phyloP scores from a whole-genome alignment of 2,797 vertebrate species.

The Micropoecilia bifurca region DNA sequence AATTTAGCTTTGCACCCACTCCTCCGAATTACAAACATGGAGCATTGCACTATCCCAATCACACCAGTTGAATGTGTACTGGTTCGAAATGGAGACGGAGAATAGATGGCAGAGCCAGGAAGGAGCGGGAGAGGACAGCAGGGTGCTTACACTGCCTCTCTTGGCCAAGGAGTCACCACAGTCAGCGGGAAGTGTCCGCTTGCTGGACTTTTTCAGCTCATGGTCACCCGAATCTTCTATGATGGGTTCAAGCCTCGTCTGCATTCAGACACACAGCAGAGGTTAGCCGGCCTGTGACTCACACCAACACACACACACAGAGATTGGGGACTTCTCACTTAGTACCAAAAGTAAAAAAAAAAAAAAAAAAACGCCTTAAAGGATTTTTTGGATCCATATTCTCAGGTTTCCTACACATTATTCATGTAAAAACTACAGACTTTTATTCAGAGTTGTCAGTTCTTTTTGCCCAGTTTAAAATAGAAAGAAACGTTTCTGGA shows the following conservation, averaged over 20 bases:
- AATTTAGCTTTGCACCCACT: slow-evolving; percentile 27
- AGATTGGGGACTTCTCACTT: neutral
- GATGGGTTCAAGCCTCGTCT: slow-evolving; percentile 98
- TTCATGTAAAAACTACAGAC: neutral
- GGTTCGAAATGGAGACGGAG: slow-evolving; percentile 12
- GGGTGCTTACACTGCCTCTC: slow-evolving; percentile 97
- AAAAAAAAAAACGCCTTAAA: neutral
- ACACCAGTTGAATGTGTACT: slow-evolving; percentile 15
- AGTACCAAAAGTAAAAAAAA: neutral
- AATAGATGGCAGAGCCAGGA: slow-evolving; percentile 28
- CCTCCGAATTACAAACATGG: slow-evolving; percentile 14
- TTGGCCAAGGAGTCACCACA: slow-evolving; percentile 99
- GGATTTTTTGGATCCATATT: neutral
- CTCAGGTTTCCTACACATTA: neutral
- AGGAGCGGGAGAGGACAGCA: slow-evolving; percentile 58
- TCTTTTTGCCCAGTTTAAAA: neutral
- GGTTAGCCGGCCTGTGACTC: slow-evolving; percentile 41
- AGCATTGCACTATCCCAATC: slow-evolving; percentile 11
- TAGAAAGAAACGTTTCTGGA: neutral
- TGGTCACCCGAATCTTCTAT: slow-evolving; percentile 97
- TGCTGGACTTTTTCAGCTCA: slow-evolving; percentile 99
- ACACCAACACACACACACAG: slow-evolving; percentile 34
- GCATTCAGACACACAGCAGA: slow-evolving; percentile 82
- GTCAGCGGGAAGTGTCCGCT: slow-evolving; percentile 98
- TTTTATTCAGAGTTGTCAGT: neutral